Evolutionary conservation across 2,797 vertebrate genomes (phyloP).

Genomic region (Platalea minor): DNA sequence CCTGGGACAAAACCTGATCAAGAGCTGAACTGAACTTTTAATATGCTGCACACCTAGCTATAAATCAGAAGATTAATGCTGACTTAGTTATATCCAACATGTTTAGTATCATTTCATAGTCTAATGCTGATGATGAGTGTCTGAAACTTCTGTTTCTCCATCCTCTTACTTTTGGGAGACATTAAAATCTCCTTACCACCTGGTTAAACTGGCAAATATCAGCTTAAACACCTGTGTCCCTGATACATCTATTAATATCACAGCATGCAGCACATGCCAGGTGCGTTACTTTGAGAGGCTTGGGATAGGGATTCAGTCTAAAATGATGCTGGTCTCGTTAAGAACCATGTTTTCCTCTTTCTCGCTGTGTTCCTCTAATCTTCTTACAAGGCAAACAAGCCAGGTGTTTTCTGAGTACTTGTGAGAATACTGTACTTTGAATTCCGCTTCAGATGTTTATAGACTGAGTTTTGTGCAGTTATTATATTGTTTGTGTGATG

Average conservation of each 20-base stretch:
- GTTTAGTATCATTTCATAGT: constrained; percentile 13
- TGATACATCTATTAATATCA: constrained; percentile 57
- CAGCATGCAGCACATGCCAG: neutral
- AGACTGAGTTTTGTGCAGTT: neutral
- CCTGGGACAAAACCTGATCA: neutral
- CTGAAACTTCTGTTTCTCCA: constrained; percentile 43
- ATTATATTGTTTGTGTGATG: neutral
- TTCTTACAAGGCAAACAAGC: constrained; percentile 55
- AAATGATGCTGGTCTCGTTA: constrained; percentile 54
- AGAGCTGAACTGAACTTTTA: neutral
- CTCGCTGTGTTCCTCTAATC: constrained; percentile 44
- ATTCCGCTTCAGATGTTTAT: constrained; percentile 12
- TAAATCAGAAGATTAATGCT: constrained; percentile 39
- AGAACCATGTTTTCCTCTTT: constrained; percentile 49
- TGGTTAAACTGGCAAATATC: constrained; percentile 59
- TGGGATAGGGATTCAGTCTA: constrained; percentile 36
- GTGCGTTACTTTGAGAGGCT: constrained; percentile 13
- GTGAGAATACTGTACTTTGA: constrained; percentile 14
- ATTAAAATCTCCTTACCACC: constrained; percentile 54
- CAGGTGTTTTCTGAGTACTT: constrained; percentile 35
- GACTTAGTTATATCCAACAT: constrained; percentile 17
- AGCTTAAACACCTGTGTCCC: constrained; percentile 52
- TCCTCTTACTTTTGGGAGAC: constrained; percentile 41
- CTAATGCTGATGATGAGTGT: neutral
- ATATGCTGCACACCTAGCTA: neutral